phyloP scores from a whole-genome alignment of 30 jellyfish, hydroid and myxozoan species.

The Aurelia sp. region DNA sequence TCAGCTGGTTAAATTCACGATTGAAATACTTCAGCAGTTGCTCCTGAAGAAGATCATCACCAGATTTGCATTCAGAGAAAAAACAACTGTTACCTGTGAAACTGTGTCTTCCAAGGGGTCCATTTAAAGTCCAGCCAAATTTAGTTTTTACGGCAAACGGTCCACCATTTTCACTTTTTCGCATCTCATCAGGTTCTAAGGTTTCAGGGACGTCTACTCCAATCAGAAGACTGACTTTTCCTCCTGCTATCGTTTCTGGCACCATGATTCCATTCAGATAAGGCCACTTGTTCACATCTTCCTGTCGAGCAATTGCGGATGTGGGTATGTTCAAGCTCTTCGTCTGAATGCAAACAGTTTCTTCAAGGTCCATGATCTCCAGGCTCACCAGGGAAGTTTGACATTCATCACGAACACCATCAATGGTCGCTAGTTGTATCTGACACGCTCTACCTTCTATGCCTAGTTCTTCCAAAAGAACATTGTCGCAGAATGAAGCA shows the following conservation, averaged over 20 bases:
- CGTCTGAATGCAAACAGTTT: slow-evolving; percentile 42
- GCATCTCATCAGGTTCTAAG: not conserved
- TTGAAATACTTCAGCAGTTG: slow-evolving; percentile 30
- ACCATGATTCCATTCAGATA: not conserved
- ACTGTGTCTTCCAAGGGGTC: not conserved
- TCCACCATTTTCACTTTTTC: not conserved
- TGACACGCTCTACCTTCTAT: slow-evolving; percentile 45
- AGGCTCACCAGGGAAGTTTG: slow-evolving; percentile 30
- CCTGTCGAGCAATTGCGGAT: slow-evolving; percentile 51
- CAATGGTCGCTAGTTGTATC: slow-evolving; percentile 44
- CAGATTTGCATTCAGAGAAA: not conserved
- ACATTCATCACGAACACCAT: slow-evolving; percentile 32
- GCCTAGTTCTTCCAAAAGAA: slow-evolving; percentile 27
- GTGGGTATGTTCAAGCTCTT: slow-evolving; percentile 37
- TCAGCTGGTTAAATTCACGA: slow-evolving; percentile 22
- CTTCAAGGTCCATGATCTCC: slow-evolving; percentile 36
- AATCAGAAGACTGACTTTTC: not conserved
- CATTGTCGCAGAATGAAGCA: slow-evolving; percentile 31
- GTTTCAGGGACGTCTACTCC: not conserved
- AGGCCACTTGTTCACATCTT: slow-evolving; percentile 50
- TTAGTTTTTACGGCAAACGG: not conserved
- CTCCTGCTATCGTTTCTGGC: not conserved
- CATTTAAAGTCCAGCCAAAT: not conserved
- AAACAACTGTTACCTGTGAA: not conserved
- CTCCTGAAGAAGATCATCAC: slow-evolving; percentile 15